These are phyloP conservation scores for Gadus chalcogrammus DNA, from an alignment of 2,113 vertebrate species.

Conservation along the genomic window DNA sequence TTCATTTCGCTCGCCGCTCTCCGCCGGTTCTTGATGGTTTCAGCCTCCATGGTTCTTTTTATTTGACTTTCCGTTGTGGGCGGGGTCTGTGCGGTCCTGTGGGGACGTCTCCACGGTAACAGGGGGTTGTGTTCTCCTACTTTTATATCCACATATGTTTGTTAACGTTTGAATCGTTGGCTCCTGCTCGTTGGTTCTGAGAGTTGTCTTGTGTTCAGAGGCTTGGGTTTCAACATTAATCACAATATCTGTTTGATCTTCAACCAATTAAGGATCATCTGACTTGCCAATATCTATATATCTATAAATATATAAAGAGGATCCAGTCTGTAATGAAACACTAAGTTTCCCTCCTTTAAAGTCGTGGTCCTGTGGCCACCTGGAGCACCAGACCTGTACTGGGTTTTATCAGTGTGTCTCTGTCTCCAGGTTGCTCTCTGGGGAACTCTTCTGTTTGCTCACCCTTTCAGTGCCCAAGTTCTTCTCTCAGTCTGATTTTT, in stretches of 20 bases:
- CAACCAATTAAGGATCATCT: not conserved
- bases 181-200: constrained; percentile 21
- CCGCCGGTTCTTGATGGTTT: constrained; percentile 14
- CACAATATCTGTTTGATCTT: not conserved
- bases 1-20: no score
- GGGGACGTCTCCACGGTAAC: constrained; percentile 6
- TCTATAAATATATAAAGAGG: no score
- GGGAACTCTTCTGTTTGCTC: constrained; percentile 30
- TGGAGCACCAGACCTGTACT: constrained; percentile 47
- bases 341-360: constrained; percentile 51
- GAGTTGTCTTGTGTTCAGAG: constrained; percentile 31
- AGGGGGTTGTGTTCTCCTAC: constrained; percentile 45
- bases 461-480: constrained; percentile 44
- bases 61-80: not conserved
- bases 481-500: constrained; percentile 58
- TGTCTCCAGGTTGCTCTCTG: constrained; percentile 42
- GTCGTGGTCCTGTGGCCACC: not conserved
- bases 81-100: constrained; percentile 29
- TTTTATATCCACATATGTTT: constrained; percentile 49
- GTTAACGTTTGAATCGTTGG: constrained; percentile 42
- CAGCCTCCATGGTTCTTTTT: constrained; percentile 7
- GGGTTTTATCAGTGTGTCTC: constrained; percentile 67
- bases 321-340: constrained; percentile 21
- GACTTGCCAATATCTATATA: not conserved
- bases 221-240: constrained; percentile 21